A percentile compares a stretch with the other conserved stretches of the same genome.
phyloP scores from a whole-genome alignment of 2,113 vertebrate species.

The Odocoileus virginianus region DNA sequence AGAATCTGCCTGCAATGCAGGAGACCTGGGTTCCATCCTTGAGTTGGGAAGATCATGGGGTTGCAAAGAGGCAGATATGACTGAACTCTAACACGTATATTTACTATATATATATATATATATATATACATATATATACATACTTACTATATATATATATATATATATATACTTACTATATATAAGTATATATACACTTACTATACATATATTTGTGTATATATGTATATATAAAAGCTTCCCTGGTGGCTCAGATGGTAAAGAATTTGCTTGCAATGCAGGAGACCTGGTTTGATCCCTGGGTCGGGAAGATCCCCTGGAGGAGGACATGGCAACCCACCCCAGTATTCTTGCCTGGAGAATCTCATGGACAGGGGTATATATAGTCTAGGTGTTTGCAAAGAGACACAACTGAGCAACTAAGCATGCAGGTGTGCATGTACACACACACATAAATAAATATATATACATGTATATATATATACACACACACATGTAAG shows the following conservation, averaged over 20 bases:
- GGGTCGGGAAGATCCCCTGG: neutral
- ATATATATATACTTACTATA: neutral
- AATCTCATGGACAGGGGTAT: neutral
- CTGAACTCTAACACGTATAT: neutral
- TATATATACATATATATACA: neutral
- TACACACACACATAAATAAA: accelerated
- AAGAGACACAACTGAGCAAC: neutral
- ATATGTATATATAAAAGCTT: neutral
- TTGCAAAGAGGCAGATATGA: neutral
- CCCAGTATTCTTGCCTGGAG: neutral
- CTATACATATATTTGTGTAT: too few relatives aligned
- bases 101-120: too few relatives aligned
- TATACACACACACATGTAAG: neutral
- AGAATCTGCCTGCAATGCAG: neutral
- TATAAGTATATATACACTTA: neutral
- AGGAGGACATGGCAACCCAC: neutral
- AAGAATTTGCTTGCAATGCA: neutral
- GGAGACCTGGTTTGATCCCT: neutral
- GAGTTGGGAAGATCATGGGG: neutral
- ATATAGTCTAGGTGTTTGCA: neutral
- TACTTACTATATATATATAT: neutral
- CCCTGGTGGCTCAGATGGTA: neutral
- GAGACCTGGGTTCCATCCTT: neutral
- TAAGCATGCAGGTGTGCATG: accelerated
- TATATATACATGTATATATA: neutral